Evolutionary conservation across 2,113 vertebrate species (phyloP), one percentile per base, ranked within the genome.

Genomic region (Pungitius pungitius): DNA sequence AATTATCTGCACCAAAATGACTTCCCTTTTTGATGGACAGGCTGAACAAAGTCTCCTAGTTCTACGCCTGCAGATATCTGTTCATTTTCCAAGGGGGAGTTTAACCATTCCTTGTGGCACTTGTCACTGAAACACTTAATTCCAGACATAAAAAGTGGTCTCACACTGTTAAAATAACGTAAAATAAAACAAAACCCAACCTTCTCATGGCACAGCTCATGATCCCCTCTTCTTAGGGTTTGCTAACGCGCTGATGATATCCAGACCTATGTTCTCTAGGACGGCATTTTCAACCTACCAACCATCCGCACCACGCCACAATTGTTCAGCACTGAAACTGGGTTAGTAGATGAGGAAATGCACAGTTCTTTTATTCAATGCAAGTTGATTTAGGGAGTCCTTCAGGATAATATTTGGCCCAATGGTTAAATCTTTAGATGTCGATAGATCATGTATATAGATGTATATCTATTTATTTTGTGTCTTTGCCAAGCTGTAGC

Each of bases 11-110:
- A 73, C 39, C 37, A 43, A 63, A 63, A 63, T 64, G 3, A 8
- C 18, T 40, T 45, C 73, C 62, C 59, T 52, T 59, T 82, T 62
- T 65, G 73, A 85, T 56, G 7, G 40, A 61, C 73, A 61, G 52
- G 60, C 59, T 20, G 27, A 73, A 35, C 10, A 17, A 60, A 68
- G 11, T 33, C 39, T 43, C 10, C 47, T 22, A 26, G 20, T 24
- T 40, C 17, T 52, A 15, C 66, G 40, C 30, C 9, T 1, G 0
- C 14, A 57, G 55, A 35, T 1, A 7, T 20, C 26, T 49, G 3
- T 58, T 33, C 8, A 4, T 43, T 12, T 60, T 57, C n/a, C 47
- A 61, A 57, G 26, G 43, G 54, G 58, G 52, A 78, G 69, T 54
- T 60, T 2, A 62, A 42, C 51, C 8, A 20, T 26, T 47, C 42